Evolutionary conservation across 2,888 invertebrate genomes (phyloP), one percentile per base, ranked within the genome.

Genomic region (Chrysina gloriosa): DNA sequence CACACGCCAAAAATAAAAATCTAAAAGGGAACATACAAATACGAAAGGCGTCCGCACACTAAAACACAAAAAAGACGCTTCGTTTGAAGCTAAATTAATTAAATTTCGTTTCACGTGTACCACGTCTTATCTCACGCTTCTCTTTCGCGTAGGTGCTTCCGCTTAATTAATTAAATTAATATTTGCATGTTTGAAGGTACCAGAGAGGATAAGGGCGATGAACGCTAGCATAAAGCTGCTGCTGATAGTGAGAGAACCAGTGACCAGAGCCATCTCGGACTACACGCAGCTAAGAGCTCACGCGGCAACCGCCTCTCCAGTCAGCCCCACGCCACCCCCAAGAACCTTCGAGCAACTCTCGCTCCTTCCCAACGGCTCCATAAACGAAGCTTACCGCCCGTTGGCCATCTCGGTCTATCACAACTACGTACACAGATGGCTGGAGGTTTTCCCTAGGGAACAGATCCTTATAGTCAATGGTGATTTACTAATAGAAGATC

Each of bases 401-500:
- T 88, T 95, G 76, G 90, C 94, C 67, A 93, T 96, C 81, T 96
- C 96, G 29, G 88, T 96, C 78, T 98, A 98, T 84, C 93, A 94
- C 83, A 89, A 94, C 73, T 97, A 96, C 84, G 88, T 98, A 77
- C 92, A 93, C 72, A 85, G 88, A 69, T 98, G 98, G 98, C 86
- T 98, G 70, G 92, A 95, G 83, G 93, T 94, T 73, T 99, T 99
- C 85, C 90, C 95, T 0, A 87, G 94, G 56, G 90, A 93, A 63
- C 97, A 98, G 71, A 91, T 99, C 75, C 90, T 97, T 77, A 90
- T 99, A 64, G 96, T 99, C 52, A 97, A 98, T 82, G 97, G 97
- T 1, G 97, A 97, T 84, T 89, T 91, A 73, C 88, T 97, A 70
- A 94, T 96, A 77, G 92, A 92, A 77, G 94, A 97, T 80, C 97